Evolutionary conservation across 1,140 invertebrate genomes (phyloP).

Genomic region (Eupeodes corollae): DNA sequence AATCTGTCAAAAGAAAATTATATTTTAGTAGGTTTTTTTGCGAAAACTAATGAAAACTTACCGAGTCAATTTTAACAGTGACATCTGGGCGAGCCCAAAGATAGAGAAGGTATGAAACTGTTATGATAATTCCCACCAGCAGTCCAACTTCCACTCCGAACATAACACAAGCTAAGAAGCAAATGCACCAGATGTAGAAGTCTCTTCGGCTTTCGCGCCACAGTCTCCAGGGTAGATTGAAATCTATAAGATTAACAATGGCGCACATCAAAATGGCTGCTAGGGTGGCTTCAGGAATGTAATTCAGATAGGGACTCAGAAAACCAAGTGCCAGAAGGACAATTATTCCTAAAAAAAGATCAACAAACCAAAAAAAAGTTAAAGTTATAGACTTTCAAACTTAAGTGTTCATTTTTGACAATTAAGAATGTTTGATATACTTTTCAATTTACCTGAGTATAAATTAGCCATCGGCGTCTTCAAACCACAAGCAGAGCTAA

Average conservation of each 20-base stretch:
- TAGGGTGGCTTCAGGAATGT: slow-evolving; percentile 65
- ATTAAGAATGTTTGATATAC: too few species aligned
- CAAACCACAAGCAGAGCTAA: slow-evolving; percentile 62
- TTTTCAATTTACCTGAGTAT: slow-evolving; percentile 49
- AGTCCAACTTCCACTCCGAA: slow-evolving; percentile 83
- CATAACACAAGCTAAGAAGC: slow-evolving; percentile 65
- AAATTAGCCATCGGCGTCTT: slow-evolving; percentile 62
- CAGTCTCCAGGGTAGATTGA: slow-evolving; percentile 52
- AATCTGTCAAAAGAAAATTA: slow-evolving; percentile 14
- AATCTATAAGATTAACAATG: slow-evolving; percentile 44
- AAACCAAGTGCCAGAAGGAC: slow-evolving; percentile 52
- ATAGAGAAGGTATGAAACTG: slow-evolving; percentile 69
- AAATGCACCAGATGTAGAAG: slow-evolving; percentile 56
- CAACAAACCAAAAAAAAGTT: too few species aligned
- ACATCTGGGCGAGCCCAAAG: slow-evolving; percentile 67
- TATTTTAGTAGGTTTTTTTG: neutral
- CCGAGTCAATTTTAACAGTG: slow-evolving; percentile 47
- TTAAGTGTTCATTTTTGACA: too few species aligned
- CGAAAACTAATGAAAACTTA: neutral
- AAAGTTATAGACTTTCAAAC: too few species aligned
- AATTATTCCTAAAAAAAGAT: slow-evolving; percentile 35
- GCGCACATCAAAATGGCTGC: slow-evolving; percentile 59
- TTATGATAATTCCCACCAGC: slow-evolving; percentile 72
- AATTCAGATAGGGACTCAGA: slow-evolving; percentile 74
- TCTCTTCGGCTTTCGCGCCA: slow-evolving; percentile 62